Conservation (phyloP, 1,140 invertebrate species). For the Psilanteris sp. region DNA sequence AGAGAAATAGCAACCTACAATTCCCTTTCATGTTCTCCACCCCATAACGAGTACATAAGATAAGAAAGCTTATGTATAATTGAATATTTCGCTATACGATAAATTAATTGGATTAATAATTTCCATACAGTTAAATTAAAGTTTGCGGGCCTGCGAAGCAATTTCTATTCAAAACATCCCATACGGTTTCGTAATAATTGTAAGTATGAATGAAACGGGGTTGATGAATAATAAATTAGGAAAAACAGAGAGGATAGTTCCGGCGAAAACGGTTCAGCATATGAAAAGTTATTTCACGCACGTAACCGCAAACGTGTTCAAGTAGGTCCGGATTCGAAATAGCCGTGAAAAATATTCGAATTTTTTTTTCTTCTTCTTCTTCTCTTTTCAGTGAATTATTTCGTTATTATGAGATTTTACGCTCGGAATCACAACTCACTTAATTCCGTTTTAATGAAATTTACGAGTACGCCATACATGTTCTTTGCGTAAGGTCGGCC, state of each 20-base stretch:
- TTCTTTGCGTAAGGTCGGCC: constrained; percentile 28
- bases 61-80: too few relatives aligned
- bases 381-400: constrained; percentile 56
- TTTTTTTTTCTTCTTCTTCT: constrained; percentile 30
- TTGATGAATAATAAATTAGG: background rate
- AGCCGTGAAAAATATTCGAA: constrained; percentile 32
- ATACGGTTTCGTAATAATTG: too few relatives aligned
- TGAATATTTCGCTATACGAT: too few relatives aligned
- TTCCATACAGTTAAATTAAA: too few relatives aligned
- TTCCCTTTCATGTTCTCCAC: too few relatives aligned
- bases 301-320: constrained; percentile 15
- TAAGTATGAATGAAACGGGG: too few relatives aligned
- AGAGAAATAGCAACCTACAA: too few relatives aligned
- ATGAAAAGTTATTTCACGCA: constrained; percentile 35
- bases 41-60: too few relatives aligned
- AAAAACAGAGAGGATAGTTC: background rate
- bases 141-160: too few relatives aligned
- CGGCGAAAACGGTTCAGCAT: constrained; percentile 18
- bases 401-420: constrained; percentile 62
- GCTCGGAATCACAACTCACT: constrained; percentile 61
- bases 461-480: constrained; percentile 49
- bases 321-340: constrained; percentile 33
- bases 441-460: constrained; percentile 64
- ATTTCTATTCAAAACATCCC: too few relatives aligned
- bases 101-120: too few relatives aligned